Percentiles rank a stretch among this genome's conserved stretches.
Evolutionary conservation across 2,888 invertebrate species (phyloP).

Genomic region (Thereva nobilitata): DNA sequence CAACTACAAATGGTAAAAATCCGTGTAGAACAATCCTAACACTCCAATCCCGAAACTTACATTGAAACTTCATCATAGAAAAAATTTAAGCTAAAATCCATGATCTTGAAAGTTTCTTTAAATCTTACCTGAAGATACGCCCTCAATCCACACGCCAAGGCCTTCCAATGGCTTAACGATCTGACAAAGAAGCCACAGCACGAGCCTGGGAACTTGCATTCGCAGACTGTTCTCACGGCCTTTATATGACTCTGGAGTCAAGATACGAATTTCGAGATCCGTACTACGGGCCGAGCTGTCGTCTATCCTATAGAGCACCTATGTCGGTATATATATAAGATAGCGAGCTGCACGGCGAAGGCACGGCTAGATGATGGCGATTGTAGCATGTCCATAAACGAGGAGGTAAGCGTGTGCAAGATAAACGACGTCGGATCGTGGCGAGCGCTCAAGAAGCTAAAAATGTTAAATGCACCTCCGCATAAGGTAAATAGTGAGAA

Average conservation of each 20-base stretch:
- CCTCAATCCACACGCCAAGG: conserved; percentile 30
- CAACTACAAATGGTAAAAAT: too few species aligned
- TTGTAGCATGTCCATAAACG: conserved; percentile 31
- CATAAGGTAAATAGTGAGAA: conserved; percentile 37
- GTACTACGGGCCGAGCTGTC: conserved; percentile 10
- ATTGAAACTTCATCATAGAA: too few species aligned
- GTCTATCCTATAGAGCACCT: too few species aligned
- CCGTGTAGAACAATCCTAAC: too few species aligned
- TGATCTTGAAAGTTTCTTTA: neutral
- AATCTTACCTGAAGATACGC: neutral
- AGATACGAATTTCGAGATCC: conserved; percentile 20
- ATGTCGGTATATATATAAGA: too few species aligned
- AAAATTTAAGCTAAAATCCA: too few species aligned
- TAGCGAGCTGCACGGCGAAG: too few species aligned
- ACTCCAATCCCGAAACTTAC: too few species aligned
- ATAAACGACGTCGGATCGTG: conserved; percentile 36
- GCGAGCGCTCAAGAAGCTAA: conserved; percentile 32
- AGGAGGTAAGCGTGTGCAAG: conserved; percentile 37
- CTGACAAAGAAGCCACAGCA: conserved; percentile 38
- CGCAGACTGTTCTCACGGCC: conserved; percentile 47
- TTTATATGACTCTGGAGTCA: conserved; percentile 44
- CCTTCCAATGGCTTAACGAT: neutral
- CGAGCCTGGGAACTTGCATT: conserved; percentile 47
- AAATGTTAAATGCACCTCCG: conserved; percentile 36
- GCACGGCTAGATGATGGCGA: conserved; percentile 15